Evolutionary conservation across 2,888 invertebrate species (phyloP), one percentile per base, ranked within the genome.

Genomic region (Rhingia campestris): DNA sequence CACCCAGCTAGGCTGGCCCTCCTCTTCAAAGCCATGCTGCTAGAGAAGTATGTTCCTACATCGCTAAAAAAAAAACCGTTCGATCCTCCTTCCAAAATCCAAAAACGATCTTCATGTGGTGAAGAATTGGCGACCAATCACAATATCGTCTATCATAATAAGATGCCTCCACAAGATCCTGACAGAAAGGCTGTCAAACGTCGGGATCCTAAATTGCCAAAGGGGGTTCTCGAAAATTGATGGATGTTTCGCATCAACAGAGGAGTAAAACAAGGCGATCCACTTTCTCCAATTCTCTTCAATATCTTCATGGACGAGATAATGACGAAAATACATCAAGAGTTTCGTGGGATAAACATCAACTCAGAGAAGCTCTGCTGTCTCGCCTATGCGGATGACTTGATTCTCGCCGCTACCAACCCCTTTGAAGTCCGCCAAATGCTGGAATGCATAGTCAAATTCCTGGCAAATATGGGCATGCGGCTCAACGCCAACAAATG

Each of bases 251-350:
- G 3, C 63, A 64, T 64, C 0, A 37, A 51, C 5, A 30, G 32
- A 4, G 64, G 64, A 6, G 64, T 51, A 0, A 64, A 41, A 32
- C 64, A 51, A 51, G 64, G 64, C 0, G 49, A 64, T 6, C 63
- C 63, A 12, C 35, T 37, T 6, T 64, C 64, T 2, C 64, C 64
- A 10, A n/a, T n/a, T n/a, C n/a, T n/a, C n/a, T n/a, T n/a, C n/a
- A n/a, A 64, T 37, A 43, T 59, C 9, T 59, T 59, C 9, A 2
- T 59, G 41, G 43, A 59, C 32, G 59, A 56, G 22, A 14, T 56
- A 7, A 14, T 56, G 3, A 10, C 5, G 6, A 22, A 22, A 2
- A 9, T 56, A 6, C 41, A 41, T 4, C 4, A 9, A 4, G 6
- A 41, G 41, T 41, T 41, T n/a, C n/a, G 4, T 7, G 41, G 41